A percentile compares a stretch with the other conserved stretches of the same genome.
phyloP scores from a whole-genome alignment of 2,888 invertebrate species.

The Molorchus minor region DNA sequence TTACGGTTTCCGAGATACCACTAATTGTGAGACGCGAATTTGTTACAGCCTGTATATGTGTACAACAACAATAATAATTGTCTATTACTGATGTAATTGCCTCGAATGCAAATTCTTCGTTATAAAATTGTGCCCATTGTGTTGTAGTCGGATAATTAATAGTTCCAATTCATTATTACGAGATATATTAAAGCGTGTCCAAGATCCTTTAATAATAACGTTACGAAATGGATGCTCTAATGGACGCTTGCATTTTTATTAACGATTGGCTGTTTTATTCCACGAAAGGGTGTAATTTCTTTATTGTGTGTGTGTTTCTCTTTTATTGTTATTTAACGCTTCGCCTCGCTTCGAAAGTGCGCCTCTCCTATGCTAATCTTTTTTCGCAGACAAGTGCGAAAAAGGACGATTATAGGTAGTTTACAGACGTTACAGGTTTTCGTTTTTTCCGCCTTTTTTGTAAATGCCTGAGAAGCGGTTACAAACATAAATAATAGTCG shows the following conservation, averaged over 20 bases:
- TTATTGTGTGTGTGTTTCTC: constrained; percentile 32
- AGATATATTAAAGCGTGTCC: constrained; percentile 41
- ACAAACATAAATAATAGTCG: too few relatives aligned
- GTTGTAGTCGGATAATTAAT: constrained; percentile 38
- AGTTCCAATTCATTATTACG: constrained; percentile 39
- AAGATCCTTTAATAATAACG: constrained; percentile 39
- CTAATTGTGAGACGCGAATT: background rate
- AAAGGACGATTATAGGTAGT: too few relatives aligned
- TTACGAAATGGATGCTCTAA: constrained; percentile 36
- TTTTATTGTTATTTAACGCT: background rate
- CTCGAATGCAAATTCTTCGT: constrained; percentile 36
- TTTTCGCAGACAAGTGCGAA: too few relatives aligned
- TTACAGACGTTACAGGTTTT: too few relatives aligned
- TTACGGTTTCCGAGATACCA: background rate
- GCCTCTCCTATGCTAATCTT: too few relatives aligned
- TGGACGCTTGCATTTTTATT: constrained; percentile 39
- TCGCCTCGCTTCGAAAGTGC: background rate
- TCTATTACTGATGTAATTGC: too few relatives aligned
- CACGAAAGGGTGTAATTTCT: constrained; percentile 33
- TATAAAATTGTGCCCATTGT: constrained; percentile 40
- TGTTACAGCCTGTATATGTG: too few relatives aligned
- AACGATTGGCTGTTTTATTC: constrained; percentile 38
- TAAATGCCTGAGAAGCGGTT: too few relatives aligned
- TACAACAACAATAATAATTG: too few relatives aligned
- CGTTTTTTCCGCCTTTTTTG: too few relatives aligned